phyloP scores from a whole-genome alignment of 2,888 invertebrate genomes.

The Melanostoma scalare region DNA sequence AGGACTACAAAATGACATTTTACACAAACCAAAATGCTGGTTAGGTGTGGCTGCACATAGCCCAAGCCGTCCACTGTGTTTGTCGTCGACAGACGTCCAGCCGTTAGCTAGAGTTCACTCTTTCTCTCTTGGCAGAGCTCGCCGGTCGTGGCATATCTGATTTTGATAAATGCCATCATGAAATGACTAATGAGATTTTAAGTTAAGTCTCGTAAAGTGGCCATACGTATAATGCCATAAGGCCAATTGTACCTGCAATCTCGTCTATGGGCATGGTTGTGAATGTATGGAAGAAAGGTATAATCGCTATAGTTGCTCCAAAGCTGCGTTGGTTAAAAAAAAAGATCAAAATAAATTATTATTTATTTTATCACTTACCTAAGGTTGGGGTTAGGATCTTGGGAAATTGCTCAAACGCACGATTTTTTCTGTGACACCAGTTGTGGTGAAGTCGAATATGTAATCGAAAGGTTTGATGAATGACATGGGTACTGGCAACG shows the following conservation, averaged over 20 bases:
- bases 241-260: constrained; percentile 67
- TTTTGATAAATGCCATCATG: constrained; percentile 75
- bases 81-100: constrained; percentile 41
- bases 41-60: constrained; percentile 72
- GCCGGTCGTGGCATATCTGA: constrained; percentile 74
- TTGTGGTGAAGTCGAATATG: constrained; percentile 39
- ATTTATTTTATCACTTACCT: constrained; percentile 63
- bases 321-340: constrained; percentile 21
- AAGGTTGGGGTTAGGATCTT: constrained; percentile 28
- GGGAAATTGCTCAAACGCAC: constrained; percentile 62
- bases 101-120: constrained; percentile 28
- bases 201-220: constrained; percentile 70
- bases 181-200: constrained; percentile 75
- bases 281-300: too few species aligned
- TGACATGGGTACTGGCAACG: constrained; percentile 42
- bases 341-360: constrained; percentile 47
- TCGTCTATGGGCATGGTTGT: constrained; percentile 7
- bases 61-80: constrained; percentile 20
- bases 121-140: constrained; percentile 63
- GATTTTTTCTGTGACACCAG: constrained; percentile 36
- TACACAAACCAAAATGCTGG: constrained; percentile 74
- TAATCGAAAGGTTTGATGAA: constrained; percentile 60
- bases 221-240: constrained; percentile 65
- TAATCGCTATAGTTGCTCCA: constrained; percentile 6
- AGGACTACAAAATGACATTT: constrained; percentile 77